Conservation (phyloP, 2,888 invertebrate genomes). For the Rutpela maculata region DNA sequence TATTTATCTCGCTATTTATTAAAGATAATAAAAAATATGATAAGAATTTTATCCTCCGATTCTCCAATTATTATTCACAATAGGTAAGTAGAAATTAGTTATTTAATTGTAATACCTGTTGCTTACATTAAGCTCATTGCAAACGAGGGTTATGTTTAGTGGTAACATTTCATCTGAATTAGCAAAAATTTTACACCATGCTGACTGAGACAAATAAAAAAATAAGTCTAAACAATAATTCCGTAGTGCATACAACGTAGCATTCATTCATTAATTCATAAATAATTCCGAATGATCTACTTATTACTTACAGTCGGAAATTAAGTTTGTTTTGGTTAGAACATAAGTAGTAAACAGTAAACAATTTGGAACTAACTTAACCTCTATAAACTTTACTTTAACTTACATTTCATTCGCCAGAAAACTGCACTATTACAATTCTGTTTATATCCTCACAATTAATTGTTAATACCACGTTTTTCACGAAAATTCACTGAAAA, state of each 20-base stretch:
- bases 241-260: background rate
- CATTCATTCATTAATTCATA: constrained; percentile 1
- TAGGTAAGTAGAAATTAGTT: too few relatives aligned
- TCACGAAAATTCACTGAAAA: constrained; percentile 49
- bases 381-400: constrained; percentile 31
- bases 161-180: constrained; percentile 18
- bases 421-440: background rate
- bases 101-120: too few relatives aligned
- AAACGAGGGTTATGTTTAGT: background rate
- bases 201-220: constrained; percentile 15
- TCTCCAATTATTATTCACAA: too few relatives aligned
- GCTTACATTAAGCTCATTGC: background rate
- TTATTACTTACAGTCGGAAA: background rate
- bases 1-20: too few relatives aligned
- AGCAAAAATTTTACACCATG: constrained; percentile 26
- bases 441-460: constrained; percentile 10
- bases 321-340: constrained; percentile 53
- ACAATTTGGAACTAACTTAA: constrained; percentile 43
- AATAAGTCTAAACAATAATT: constrained; percentile 23
- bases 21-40: too few relatives aligned
- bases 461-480: constrained; percentile 36
- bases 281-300: constrained; percentile 7
- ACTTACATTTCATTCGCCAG: constrained; percentile 48
- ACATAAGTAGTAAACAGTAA: constrained; percentile 51
- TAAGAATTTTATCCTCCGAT: too few relatives aligned